Conservation (phyloP, 2,888 invertebrate genomes). For the Bombyx huttoni region DNA sequence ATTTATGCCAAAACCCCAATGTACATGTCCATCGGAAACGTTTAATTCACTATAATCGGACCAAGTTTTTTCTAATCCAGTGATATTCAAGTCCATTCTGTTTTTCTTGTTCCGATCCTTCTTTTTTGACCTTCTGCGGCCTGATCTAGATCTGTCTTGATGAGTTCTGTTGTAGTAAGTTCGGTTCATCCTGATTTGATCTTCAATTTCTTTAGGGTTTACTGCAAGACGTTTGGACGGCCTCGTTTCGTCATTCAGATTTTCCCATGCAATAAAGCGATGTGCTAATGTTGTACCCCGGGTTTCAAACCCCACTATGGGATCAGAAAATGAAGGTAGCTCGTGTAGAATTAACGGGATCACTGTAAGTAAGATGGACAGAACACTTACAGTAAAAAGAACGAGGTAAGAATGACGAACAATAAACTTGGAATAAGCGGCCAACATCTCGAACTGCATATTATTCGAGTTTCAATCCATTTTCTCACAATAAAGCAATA, state of each 20-base stretch:
- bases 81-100: slow-evolving; percentile 34
- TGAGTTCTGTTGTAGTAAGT: slow-evolving; percentile 43
- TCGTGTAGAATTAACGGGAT: slow-evolving; percentile 52
- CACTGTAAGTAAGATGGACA: slow-evolving; percentile 51
- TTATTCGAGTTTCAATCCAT: slow-evolving; percentile 26
- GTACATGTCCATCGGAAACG: slow-evolving; percentile 51
- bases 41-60: slow-evolving; percentile 29
- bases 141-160: slow-evolving; percentile 38
- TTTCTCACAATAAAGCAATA: slow-evolving; percentile 21
- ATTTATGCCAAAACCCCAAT: slow-evolving; percentile 74
- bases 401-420: slow-evolving; percentile 60
- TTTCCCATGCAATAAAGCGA: slow-evolving; percentile 87
- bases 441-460: slow-evolving; percentile 51
- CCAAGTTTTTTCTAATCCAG: slow-evolving; percentile 34
- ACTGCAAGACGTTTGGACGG: slow-evolving; percentile 78
- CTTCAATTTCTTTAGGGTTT: slow-evolving; percentile 79
- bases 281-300: slow-evolving; percentile 88
- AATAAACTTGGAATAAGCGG: slow-evolving; percentile 62
- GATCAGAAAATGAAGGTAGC: slow-evolving; percentile 87
- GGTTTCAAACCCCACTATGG: slow-evolving; percentile 92
- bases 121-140: slow-evolving; percentile 43
- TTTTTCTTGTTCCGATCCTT: slow-evolving; percentile 48
- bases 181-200: slow-evolving; percentile 61
- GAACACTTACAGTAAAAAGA: slow-evolving; percentile 44
- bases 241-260: slow-evolving; percentile 82